Conservation (phyloP, 2,797 vertebrate genomes). For the Choloepus didactylus region DNA sequence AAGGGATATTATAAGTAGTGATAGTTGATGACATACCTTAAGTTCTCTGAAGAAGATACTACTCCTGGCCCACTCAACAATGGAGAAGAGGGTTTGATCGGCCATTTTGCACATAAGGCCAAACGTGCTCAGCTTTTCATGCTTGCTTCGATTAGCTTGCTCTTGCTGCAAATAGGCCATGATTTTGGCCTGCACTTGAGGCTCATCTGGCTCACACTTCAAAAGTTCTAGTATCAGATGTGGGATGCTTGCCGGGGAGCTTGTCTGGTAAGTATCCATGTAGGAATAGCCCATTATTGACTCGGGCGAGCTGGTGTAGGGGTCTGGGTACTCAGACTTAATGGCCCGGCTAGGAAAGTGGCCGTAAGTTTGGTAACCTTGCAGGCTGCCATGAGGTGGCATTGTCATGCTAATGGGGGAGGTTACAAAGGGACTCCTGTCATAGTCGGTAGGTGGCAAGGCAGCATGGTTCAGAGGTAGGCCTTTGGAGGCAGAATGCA, state of each 20-base stretch:
- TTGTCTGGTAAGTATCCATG: conserved; percentile 94
- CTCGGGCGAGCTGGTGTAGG: conserved; percentile 98
- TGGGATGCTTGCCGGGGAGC: conserved; percentile 96
- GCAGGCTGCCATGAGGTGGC: conserved; percentile 96
- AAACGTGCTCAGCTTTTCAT: conserved; percentile 98
- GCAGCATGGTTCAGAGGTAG: conserved; percentile 97
- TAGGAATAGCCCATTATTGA: conserved; percentile 98
- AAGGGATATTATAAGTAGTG: not conserved
- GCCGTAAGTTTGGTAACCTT: conserved; percentile 96
- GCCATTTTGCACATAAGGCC: conserved; percentile 99
- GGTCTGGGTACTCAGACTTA: conserved; percentile 99
- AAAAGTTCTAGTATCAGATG: conserved; percentile 98
- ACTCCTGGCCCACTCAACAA: conserved; percentile 99
- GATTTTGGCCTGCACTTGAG: conserved; percentile 97
- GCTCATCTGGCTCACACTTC: conserved; percentile 99
- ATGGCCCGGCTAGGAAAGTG: conserved; percentile 98
- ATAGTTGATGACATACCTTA: conserved; percentile 92
- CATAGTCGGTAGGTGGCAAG: conserved; percentile 98
- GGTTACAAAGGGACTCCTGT: conserved; percentile 98
- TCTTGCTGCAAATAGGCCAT: conserved; percentile 97
- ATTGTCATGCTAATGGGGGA: conserved; percentile 99
- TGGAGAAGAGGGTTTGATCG: conserved; percentile 99
- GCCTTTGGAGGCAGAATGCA: conserved; percentile 97
- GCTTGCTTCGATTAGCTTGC: conserved; percentile 96
- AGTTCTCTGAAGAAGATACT: conserved; percentile 99